Conservation (phyloP, 2,113 vertebrate genomes). For the Naja naja region DNA sequence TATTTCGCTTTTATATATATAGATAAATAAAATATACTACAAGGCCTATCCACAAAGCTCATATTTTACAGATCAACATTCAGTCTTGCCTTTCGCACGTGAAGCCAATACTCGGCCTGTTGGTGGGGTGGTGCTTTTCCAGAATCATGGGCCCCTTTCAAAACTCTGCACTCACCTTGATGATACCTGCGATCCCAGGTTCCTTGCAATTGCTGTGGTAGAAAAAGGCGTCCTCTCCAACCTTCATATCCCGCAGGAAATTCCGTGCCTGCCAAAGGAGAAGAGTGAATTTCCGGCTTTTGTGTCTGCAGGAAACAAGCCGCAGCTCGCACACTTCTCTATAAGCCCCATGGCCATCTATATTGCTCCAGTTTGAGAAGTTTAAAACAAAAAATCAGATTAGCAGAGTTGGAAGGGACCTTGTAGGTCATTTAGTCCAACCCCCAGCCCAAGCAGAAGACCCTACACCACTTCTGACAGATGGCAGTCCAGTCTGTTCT, state of each 20-base stretch:
- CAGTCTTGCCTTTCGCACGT: neutral
- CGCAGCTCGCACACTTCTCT: neutral
- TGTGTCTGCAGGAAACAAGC: neutral
- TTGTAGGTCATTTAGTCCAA: no score
- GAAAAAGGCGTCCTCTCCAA: slow-evolving; percentile 88
- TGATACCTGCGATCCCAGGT: slow-evolving; percentile 86
- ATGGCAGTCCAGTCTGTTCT: no score
- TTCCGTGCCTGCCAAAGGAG: slow-evolving; percentile 83
- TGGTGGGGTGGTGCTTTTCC: neutral
- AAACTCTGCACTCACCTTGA: slow-evolving; percentile 75
- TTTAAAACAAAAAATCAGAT: no score
- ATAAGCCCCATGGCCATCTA: neutral
- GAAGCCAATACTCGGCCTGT: neutral
- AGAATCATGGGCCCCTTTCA: neutral
- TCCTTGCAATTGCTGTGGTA: slow-evolving; percentile 98
- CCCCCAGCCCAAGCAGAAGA: no score
- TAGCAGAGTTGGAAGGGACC: no score
- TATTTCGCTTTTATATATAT: no score
- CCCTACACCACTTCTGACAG: no score
- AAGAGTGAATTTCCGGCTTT: neutral
- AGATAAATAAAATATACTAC: no score
- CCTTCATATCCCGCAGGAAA: slow-evolving; percentile 90
- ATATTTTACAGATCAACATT: neutral
- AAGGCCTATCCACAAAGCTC: no score
- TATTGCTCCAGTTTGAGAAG: neutral